Conservation (phyloP, 1,140 invertebrate genomes). For the Thaumetopoea pityocampa region DNA sequence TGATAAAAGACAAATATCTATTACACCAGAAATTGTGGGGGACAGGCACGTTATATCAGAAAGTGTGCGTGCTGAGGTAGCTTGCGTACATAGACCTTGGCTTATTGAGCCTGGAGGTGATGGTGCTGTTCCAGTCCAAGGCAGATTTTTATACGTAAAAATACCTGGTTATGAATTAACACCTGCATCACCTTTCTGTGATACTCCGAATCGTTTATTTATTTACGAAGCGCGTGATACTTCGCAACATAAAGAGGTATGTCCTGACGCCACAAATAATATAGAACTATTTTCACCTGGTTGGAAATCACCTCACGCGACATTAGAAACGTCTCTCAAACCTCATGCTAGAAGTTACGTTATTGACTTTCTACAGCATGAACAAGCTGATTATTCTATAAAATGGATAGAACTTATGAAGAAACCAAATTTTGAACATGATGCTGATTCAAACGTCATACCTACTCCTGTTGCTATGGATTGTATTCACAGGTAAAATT, state of each 20-base stretch:
- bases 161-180: slow-evolving; percentile 80
- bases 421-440: slow-evolving; percentile 76
- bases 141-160: slow-evolving; percentile 84
- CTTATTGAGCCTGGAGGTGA: slow-evolving; percentile 83
- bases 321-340: slow-evolving; percentile 69
- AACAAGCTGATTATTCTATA: slow-evolving; percentile 82
- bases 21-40: slow-evolving; percentile 62
- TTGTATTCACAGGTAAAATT: slow-evolving; percentile 82
- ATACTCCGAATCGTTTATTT: slow-evolving; percentile 83
- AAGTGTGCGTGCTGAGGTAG: slow-evolving; percentile 70
- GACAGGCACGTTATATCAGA: slow-evolving; percentile 72
- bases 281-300: slow-evolving; percentile 86
- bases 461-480: slow-evolving; percentile 79
- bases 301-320: slow-evolving; percentile 78
- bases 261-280: slow-evolving; percentile 75
- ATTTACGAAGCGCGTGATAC: slow-evolving; percentile 82
- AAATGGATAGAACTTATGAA: slow-evolving; percentile 89
- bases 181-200: slow-evolving; percentile 77
- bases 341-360: slow-evolving; percentile 82
- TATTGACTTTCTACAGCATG: slow-evolving; percentile 83
- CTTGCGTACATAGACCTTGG: slow-evolving; percentile 86
- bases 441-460: slow-evolving; percentile 75
- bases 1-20: slow-evolving; percentile 60
- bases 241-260: slow-evolving; percentile 79
- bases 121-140: slow-evolving; percentile 74